Evolutionary conservation across 2,888 invertebrate species (phyloP).

Genomic region (Acleris cristana): DNA sequence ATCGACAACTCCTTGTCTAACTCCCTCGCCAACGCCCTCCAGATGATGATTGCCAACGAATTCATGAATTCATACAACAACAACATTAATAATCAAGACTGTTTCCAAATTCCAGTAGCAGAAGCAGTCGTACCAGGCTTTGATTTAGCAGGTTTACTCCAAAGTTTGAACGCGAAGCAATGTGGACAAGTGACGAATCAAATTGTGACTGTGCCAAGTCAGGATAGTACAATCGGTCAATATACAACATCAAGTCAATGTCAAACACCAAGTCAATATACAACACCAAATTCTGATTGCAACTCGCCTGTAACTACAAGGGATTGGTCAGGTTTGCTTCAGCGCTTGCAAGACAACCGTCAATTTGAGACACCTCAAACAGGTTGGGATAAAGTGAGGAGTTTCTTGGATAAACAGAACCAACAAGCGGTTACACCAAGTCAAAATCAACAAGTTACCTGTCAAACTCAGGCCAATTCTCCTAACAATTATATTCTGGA

Average conservation of each 20-base stretch:
- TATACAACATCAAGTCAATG: background rate
- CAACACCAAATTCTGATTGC: background rate
- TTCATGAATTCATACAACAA: slow-evolving; percentile 48
- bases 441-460: background rate
- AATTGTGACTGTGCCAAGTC: background rate
- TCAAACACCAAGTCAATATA: background rate
- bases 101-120: slow-evolving; percentile 32
- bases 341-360: background rate
- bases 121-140: slow-evolving; percentile 31
- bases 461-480: background rate
- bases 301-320: background rate
- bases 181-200: background rate
- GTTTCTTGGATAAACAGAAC: background rate
- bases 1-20: slow-evolving; percentile 64
- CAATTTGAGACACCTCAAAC: background rate
- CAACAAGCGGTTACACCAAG: background rate
- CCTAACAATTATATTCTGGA: background rate
- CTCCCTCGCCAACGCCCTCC: slow-evolving; percentile 64
- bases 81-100: slow-evolving; percentile 29
- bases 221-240: background rate
- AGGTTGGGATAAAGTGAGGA: background rate
- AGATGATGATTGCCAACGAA: slow-evolving; percentile 64
- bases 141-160: slow-evolving; percentile 1
- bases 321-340: slow-evolving; percentile 7
- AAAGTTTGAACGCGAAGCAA: slow-evolving; percentile 13